These are phyloP conservation scores for Pyrocephalus nanus DNA, from an alignment of 2,797 vertebrate species.

Conservation along the genomic window DNA sequence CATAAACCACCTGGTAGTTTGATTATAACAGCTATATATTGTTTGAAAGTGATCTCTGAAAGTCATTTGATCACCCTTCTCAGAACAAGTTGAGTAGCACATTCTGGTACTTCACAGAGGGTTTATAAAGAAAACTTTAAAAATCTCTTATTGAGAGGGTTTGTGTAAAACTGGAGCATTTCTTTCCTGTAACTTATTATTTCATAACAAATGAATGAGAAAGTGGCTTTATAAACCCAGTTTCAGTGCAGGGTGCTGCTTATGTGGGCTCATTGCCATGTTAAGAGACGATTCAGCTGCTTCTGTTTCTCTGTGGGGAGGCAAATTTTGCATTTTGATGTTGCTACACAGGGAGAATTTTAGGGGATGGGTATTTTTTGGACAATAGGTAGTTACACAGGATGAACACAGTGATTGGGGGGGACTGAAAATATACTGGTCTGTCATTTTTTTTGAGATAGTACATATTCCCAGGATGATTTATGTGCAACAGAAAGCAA, in stretches of 20 bases:
- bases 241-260: too few species aligned
- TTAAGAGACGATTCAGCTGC: background rate
- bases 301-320: background rate
- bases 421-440: background rate
- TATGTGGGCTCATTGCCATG: background rate
- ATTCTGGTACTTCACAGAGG: background rate
- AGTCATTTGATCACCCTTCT: background rate
- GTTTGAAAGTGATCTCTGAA: background rate
- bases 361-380: background rate
- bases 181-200: too few species aligned
- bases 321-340: background rate
- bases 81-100: background rate
- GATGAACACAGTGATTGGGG: too few species aligned
- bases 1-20: background rate
- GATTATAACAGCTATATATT: background rate
- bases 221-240: too few species aligned
- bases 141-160: background rate
- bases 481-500: background rate
- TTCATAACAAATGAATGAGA: too few species aligned
- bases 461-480: background rate
- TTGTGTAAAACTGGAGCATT: too few species aligned
- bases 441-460: background rate
- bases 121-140: background rate
- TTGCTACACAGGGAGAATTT: background rate
- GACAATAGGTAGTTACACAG: background rate